phyloP scores from a whole-genome alignment of 2,888 invertebrate species.

The Amblyteles armatorius region DNA sequence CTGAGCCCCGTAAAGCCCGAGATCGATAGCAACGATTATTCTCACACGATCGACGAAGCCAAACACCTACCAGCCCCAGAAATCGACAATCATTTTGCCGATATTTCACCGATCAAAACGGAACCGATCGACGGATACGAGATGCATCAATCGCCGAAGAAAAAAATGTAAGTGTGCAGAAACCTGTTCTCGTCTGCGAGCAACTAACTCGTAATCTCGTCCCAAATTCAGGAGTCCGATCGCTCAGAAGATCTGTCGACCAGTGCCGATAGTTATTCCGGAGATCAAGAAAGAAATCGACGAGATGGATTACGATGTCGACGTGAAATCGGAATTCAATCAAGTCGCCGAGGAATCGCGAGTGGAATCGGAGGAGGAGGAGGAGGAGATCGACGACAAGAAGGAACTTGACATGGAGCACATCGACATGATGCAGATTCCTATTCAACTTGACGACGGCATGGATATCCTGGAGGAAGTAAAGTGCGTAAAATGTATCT shows the following conservation, averaged over 20 bases:
- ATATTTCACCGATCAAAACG: conserved; percentile 75
- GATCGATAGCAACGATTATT: conserved; percentile 80
- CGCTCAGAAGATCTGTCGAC: conserved; percentile 70
- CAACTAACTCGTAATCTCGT: background rate
- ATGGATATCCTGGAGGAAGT: conserved; percentile 86
- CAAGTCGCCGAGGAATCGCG: conserved; percentile 71
- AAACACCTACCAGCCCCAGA: conserved; percentile 74
- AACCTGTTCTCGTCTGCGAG: background rate
- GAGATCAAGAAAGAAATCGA: conserved; percentile 82
- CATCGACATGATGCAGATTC: conserved; percentile 92
- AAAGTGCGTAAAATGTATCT: conserved; percentile 79
- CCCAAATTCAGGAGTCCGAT: conserved; percentile 73
- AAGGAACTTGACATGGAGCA: conserved; percentile 86
- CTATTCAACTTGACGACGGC: conserved; percentile 90
- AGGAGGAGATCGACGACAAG: conserved; percentile 80
- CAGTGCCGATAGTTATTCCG: conserved; percentile 70
- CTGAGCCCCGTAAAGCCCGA: conserved; percentile 77
- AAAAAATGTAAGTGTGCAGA: conserved; percentile 74
- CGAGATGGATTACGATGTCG: conserved; percentile 79
- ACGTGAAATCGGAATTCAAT: conserved; percentile 77
- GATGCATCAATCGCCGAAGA: conserved; percentile 68
- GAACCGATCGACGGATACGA: conserved; percentile 80
- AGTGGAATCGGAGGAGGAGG: conserved; percentile 75
- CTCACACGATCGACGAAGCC: conserved; percentile 78
- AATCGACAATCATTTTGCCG: conserved; percentile 74